A percentile compares a stretch with the other conserved stretches of the same genome.
Conservation (phyloP, 2,888 invertebrate species). For the Thereva nobilitata region DNA sequence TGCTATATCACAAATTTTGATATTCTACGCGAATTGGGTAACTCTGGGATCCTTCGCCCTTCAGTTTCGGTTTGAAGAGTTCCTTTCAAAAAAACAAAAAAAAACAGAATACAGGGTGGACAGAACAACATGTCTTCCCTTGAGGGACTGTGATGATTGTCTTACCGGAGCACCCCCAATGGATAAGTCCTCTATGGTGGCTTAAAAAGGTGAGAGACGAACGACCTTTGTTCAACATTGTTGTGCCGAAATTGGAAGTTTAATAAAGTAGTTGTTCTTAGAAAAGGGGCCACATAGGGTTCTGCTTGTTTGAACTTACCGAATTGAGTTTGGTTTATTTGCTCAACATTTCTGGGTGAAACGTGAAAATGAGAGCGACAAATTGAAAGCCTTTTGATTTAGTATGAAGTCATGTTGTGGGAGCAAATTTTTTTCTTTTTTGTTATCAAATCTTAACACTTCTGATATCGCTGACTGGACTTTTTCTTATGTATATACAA, state of each 20-base stretch:
- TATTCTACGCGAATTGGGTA: constrained; percentile 27
- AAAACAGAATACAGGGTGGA: background rate
- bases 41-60: background rate
- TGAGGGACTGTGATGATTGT: background rate
- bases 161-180: too few relatives aligned
- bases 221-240: constrained; percentile 13
- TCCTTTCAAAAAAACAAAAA: too few relatives aligned
- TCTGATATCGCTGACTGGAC: too few relatives aligned
- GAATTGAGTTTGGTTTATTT: constrained; percentile 17
- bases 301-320: constrained; percentile 16
- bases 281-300: background rate
- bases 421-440: too few relatives aligned
- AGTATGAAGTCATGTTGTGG: too few relatives aligned
- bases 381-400: background rate
- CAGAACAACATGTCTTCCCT: constrained; percentile 11
- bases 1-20: constrained; percentile 42
- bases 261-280: constrained; percentile 31
- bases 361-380: background rate
- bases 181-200: too few relatives aligned
- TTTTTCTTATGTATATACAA: too few relatives aligned
- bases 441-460: too few relatives aligned
- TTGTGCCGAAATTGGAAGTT: constrained; percentile 25
- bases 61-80: background rate
- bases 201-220: too few relatives aligned
- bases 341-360: constrained; percentile 18